Conservation (phyloP, 2,113 vertebrate species). For the Sardina pilchardus region DNA sequence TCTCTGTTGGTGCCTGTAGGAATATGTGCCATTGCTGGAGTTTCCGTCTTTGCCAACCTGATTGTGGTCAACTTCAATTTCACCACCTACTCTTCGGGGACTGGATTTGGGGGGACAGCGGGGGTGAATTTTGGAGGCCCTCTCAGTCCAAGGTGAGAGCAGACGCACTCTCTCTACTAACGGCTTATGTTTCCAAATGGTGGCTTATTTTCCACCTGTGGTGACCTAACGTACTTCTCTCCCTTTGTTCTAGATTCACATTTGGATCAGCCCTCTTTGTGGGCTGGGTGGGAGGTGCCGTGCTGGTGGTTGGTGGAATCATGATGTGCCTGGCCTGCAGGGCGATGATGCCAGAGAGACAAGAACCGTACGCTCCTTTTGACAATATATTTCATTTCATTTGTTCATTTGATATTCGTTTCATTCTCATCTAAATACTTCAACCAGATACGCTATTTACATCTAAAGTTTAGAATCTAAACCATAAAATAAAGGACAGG, state of each 20-base stretch:
- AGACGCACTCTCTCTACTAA: not conserved
- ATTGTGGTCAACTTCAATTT: conserved; percentile 88
- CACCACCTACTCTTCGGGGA: conserved; percentile 67
- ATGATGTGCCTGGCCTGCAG: conserved; percentile 87
- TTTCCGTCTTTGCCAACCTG: conserved; percentile 90
- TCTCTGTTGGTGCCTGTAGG: conserved; percentile 63
- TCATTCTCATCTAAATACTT: too few species aligned
- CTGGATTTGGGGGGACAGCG: conserved; percentile 33
- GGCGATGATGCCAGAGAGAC: conserved; percentile 75
- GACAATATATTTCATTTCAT: not conserved
- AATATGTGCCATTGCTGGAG: conserved; percentile 83
- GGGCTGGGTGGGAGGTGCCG: conserved; percentile 85
- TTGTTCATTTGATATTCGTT: not conserved
- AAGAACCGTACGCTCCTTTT: conserved; percentile 40
- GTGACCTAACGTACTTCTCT: not conserved
- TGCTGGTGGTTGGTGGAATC: conserved; percentile 80
- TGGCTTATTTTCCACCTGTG: not conserved
- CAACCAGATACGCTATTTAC: not conserved
- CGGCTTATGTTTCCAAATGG: not conserved
- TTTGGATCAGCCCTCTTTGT: conserved; percentile 88
- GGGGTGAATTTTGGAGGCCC: conserved; percentile 51
- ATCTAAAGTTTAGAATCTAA: too few species aligned
- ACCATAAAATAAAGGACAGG: too few species aligned
- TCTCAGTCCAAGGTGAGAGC: conserved; percentile 58
- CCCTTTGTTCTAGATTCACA: conserved; percentile 77